Evolutionary conservation across 2,888 invertebrate genomes (phyloP), one percentile per base, ranked within the genome.

Genomic region (Coenonympha arcania): DNA sequence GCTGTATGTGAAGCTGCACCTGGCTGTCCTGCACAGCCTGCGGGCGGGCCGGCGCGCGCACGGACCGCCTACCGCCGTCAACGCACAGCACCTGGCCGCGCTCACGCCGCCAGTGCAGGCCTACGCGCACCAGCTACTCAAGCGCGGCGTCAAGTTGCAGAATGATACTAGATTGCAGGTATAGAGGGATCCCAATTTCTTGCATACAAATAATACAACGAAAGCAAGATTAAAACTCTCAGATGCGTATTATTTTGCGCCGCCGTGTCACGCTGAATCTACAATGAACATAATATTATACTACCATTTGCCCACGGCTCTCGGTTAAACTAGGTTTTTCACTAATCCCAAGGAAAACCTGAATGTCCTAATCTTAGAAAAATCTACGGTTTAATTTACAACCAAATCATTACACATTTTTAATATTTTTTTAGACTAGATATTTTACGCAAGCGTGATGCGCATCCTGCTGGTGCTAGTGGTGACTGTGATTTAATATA

Each of bases 21-120:
- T 93, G 19, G 90, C 90, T 0, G 80, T 93, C 8, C 66, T 93
- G 44, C 89, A 90, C 57, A 90, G 91, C 50, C 71, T 92, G 52
- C 69, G 90, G 2, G 90, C 91, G 0, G 83, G 78, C 62, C 87
- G 73, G 39, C 65, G 78, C 64, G 79, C 66, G 1, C 64, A 64
- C 4, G 80, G 79, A 0, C 88, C 89, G 0, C 88, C 90, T 0
- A 89, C 90, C 4, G 90, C 90, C 0, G 81, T 92, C 4, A 89
- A 88, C 56, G 89, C 90, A 1, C 90, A 90, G 61, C 89, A 91
- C 62, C 69, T 93, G 11, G 78, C 84, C 3, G 78, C 82, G 1
- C 74, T 89, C 6, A 77, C 85, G 0, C 79, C 83, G 0, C 65
- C 84, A 0, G 69, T 90, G 19, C 87, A 86, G 53, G 69, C 69